A percentile compares a stretch with the other conserved stretches of the same genome.
These are phyloP conservation scores for Dryobotodes eremita DNA, from an alignment of 2,888 invertebrate species.

Conservation along the genomic window DNA sequence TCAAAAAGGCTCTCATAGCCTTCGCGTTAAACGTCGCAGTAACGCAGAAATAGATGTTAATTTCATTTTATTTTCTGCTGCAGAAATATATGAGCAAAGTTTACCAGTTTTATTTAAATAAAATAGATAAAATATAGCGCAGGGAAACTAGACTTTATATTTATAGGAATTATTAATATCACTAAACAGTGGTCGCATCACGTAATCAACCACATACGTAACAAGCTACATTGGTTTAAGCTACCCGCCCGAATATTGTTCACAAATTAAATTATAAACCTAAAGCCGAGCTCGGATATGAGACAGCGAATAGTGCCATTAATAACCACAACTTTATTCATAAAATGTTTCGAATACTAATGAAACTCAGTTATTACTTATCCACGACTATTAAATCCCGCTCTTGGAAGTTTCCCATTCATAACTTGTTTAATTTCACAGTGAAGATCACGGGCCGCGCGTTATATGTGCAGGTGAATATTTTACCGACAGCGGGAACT, in stretches of 20 bases:
- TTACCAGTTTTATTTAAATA: conserved; percentile 24
- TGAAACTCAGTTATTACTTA: conserved; percentile 75
- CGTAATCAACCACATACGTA: conserved; percentile 33
- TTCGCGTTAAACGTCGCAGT: conserved; percentile 27
- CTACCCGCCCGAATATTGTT: conserved; percentile 53
- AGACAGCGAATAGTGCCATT: conserved; percentile 69
- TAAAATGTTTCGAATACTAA: conserved; percentile 73
- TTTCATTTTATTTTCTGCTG: conserved; percentile 46
- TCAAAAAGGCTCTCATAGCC: conserved; percentile 28
- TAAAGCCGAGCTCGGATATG: conserved; percentile 53
- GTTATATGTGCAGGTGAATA: conserved; percentile 79
- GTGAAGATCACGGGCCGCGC: conserved; percentile 74
- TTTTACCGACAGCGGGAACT: conserved; percentile 71
- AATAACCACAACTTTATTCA: conserved; percentile 71
- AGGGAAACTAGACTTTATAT: conserved; percentile 8
- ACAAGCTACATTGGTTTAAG: conserved; percentile 48
- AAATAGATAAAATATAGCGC: not conserved
- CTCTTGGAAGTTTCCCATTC: conserved; percentile 76
- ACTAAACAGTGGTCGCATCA: conserved; percentile 13
- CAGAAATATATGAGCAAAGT: conserved; percentile 20
- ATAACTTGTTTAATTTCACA: conserved; percentile 83
- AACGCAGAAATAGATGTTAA: conserved; percentile 48
- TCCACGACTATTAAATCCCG: conserved; percentile 77
- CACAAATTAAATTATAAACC: conserved; percentile 67
- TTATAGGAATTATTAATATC: conserved; percentile 23